phyloP scores from a whole-genome alignment of 1,140 invertebrate genomes.

The Eurosta solidaginis region DNA sequence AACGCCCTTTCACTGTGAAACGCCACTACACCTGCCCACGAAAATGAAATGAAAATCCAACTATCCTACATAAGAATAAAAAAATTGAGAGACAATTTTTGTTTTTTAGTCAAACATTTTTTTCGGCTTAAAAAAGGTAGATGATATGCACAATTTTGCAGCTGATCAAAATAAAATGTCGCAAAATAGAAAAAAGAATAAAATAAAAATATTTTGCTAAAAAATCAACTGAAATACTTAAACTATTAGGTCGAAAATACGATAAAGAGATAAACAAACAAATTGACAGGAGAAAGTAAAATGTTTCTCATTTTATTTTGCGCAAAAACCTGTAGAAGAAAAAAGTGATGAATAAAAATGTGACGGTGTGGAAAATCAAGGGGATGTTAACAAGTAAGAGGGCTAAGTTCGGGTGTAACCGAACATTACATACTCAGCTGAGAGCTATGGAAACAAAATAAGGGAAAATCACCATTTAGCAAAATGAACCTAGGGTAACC shows the following conservation, averaged over 20 bases:
- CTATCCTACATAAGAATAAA: neutral
- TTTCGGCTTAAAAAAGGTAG: too few species aligned
- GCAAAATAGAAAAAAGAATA: neutral
- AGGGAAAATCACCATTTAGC: too few species aligned
- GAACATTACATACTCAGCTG: too few species aligned
- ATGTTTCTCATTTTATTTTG: neutral
- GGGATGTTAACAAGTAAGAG: too few species aligned
- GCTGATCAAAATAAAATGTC: too few species aligned
- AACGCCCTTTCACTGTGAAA: neutral
- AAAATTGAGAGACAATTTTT: too few species aligned
- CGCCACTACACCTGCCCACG: neutral
- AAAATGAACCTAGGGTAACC: too few species aligned
- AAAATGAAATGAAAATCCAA: neutral
- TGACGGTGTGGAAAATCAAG: conserved; percentile 23
- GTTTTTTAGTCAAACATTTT: too few species aligned
- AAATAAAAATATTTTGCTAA: neutral
- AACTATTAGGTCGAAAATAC: too few species aligned
- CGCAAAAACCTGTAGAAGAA: neutral
- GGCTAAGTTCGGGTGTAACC: too few species aligned
- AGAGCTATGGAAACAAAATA: too few species aligned
- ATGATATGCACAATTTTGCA: too few species aligned
- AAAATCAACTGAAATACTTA: conserved; percentile 1
- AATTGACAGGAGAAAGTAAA: conserved; percentile 11
- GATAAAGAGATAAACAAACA: conserved; percentile 20
- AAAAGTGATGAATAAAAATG: conserved; percentile 13